Conservation (phyloP, 1,140 invertebrate species). For the Lepidostoma basale region DNA sequence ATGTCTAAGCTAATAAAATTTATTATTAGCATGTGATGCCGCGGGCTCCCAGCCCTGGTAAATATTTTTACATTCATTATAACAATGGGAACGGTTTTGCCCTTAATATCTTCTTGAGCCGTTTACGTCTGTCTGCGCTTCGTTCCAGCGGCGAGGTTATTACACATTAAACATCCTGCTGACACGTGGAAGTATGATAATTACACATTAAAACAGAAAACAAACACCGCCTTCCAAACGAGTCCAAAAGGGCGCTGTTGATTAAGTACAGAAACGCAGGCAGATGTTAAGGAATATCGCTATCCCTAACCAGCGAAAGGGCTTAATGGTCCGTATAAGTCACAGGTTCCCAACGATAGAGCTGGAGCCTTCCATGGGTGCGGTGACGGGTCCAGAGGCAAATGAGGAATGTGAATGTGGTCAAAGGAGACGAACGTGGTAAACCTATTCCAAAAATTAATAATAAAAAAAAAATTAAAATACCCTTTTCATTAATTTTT, state of each 20-base stretch:
- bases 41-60: conserved; percentile 8
- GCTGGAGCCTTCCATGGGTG: no score
- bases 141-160: conserved; percentile 33
- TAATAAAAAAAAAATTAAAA: no score
- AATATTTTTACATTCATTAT: conserved; percentile 27
- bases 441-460: no score
- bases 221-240: conserved; percentile 29
- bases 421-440: no score
- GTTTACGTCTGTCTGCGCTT: no score
- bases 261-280: conserved; percentile 34
- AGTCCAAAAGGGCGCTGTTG: conserved; percentile 29
- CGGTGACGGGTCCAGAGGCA: no score
- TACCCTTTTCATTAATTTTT: no score
- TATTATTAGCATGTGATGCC: conserved; percentile 15
- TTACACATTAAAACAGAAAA: conserved; percentile 38
- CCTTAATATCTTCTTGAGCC: conserved; percentile 8
- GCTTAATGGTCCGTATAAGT: conserved; percentile 33
- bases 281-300: conserved; percentile 23
- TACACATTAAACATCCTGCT: conserved; percentile 34
- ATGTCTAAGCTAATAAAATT: conserved; percentile 23
- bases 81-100: conserved; percentile 4
- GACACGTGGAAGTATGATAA: conserved; percentile 34
- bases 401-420: no score
- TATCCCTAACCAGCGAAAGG: neutral
- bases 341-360: no score